phyloP scores from a whole-genome alignment of 2,797 vertebrate species.

The Gadopsis marmoratus region DNA sequence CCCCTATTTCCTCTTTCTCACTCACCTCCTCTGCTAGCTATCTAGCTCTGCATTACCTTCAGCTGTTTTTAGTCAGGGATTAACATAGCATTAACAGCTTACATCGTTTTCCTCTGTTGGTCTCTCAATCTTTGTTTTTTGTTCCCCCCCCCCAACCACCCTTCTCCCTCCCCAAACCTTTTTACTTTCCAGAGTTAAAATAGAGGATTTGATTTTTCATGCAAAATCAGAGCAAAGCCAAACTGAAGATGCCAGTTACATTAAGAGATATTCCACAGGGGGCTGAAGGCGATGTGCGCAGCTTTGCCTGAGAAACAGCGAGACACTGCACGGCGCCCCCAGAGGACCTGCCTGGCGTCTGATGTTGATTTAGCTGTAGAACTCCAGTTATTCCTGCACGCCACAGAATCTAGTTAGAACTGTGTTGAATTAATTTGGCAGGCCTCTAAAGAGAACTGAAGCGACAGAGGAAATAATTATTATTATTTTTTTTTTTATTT shows the following conservation, averaged over 20 bases:
- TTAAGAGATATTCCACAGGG: conserved; percentile 78
- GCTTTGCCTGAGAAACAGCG: conserved; percentile 75
- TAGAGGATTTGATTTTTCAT: conserved; percentile 80
- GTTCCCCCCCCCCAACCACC: conserved; percentile 9
- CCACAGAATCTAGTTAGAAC: conserved; percentile 81
- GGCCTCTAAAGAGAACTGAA: conserved; percentile 67
- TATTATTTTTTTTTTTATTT: conserved; percentile 51
- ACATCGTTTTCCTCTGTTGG: conserved; percentile 81
- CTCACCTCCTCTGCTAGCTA: conserved; percentile 73
- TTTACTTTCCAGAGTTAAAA: conserved; percentile 79
- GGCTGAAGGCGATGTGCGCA: conserved; percentile 63
- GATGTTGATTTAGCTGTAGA: conserved; percentile 86
- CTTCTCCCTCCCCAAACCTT: conserved; percentile 66
- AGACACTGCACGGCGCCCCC: conserved; percentile 68
- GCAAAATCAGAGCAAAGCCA: conserved; percentile 80
- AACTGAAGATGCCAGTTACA: conserved; percentile 83
- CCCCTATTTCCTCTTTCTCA: conserved; percentile 48
- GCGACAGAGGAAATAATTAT: conserved; percentile 46
- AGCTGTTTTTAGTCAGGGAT: conserved; percentile 82
- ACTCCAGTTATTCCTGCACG: conserved; percentile 78
- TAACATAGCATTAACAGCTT: conserved; percentile 83
- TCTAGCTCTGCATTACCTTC: conserved; percentile 78
- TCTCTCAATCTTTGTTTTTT: conserved; percentile 66
- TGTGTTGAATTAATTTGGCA: conserved; percentile 83
- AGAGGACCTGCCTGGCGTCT: conserved; percentile 73